phyloP scores from a whole-genome alignment of 2,113 vertebrate species.

The Entomyzon cyanotis region DNA sequence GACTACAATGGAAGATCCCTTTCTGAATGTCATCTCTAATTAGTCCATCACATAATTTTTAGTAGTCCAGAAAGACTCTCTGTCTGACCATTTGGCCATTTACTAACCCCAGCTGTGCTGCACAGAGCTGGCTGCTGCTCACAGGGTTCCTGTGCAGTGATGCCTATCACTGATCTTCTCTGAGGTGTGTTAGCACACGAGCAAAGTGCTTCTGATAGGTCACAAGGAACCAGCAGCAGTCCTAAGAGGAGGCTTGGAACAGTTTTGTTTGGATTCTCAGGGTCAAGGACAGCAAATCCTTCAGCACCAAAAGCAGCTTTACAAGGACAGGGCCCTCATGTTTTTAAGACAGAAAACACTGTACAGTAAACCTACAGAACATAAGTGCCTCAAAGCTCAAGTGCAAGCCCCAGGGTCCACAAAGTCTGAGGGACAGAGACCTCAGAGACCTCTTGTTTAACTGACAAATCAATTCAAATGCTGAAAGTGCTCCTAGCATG shows the following conservation, averaged over 20 bases:
- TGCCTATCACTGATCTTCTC: neutral
- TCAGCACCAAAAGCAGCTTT: neutral
- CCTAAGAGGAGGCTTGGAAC: neutral
- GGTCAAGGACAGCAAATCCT: neutral
- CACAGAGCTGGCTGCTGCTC: neutral
- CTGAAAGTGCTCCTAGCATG: neutral
- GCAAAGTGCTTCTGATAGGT: neutral
- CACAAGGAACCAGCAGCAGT: neutral
- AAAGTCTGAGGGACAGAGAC: neutral
- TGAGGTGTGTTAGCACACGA: neutral
- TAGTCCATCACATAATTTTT: neutral
- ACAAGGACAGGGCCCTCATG: neutral
- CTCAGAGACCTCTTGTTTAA: neutral
- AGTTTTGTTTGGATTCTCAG: neutral
- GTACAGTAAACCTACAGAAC: neutral
- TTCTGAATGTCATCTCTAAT: conserved; percentile 39
- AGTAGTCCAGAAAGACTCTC: neutral
- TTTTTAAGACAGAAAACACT: neutral
- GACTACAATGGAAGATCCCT: neutral
- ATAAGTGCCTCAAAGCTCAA: neutral
- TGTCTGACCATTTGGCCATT: neutral
- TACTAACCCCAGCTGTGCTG: neutral
- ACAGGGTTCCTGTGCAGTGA: neutral
- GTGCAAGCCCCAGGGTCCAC: neutral
- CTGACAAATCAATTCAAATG: neutral